Evolutionary conservation across 2,888 invertebrate genomes (phyloP), one percentile per base, ranked within the genome.

Genomic region (Timema podura): DNA sequence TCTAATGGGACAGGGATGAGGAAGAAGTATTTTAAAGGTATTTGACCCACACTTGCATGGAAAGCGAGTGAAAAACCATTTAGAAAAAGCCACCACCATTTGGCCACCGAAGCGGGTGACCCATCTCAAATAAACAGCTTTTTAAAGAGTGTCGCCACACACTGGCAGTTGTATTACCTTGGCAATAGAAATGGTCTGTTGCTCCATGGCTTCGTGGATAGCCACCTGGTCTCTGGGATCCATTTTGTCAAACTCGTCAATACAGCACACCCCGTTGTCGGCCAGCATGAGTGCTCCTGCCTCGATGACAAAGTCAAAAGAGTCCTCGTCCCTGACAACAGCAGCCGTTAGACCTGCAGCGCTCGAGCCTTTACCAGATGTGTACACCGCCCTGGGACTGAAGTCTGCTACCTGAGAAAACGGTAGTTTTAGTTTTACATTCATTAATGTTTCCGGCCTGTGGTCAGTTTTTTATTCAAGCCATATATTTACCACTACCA

Each of bases 171-270:
- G 30, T 30, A 30, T 30, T 76, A 88, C 95, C 86, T 99, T 99
- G 0, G 99, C 98, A 71, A 99, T 87, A 0, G 98, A 97, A 76
- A 99, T 99, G 0, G 99, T 99, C 83, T 99, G 99, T 79, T 99
- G 99, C 85, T 99, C 99, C 99, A 99, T 99, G 5, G 99, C 99
- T 83, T 99, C 99, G 84, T 99, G 99, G 76, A 99, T 99, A 64
- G 99, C 98, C 7, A 99, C 97, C 82, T 99, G 98, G 86, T 99
- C 99, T 65, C 89, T 87, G 0, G 88, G 87, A 81, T 99, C 98
- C 99, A 99, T 99, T 84, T 99, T 99, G 82, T 99, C 99, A 82
- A 99, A 99, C 83, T 99, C 99, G 79, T 99, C 99, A 76, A 99
- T 99, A 80, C 98, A 98, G 78, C 98, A 98, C 65, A 98, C 93